Conservation (phyloP, 2,888 invertebrate species). For the Cephus runcator region DNA sequence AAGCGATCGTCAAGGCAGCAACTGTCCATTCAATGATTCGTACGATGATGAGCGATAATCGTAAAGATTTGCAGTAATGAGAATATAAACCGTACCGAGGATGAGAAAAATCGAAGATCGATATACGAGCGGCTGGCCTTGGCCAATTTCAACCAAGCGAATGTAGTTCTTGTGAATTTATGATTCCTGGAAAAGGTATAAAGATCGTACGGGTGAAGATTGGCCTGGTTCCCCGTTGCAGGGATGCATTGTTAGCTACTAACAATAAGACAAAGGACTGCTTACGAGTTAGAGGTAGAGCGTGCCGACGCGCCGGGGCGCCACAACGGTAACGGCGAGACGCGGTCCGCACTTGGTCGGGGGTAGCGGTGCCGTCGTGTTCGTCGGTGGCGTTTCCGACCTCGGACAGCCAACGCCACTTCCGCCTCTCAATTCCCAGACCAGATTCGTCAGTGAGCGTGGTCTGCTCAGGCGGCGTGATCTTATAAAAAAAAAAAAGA, state of each 20-base stretch:
- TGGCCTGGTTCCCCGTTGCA: background rate
- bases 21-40: background rate
- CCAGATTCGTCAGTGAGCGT: constrained; percentile 86
- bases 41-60: background rate
- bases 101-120: background rate
- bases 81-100: background rate
- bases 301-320: constrained; percentile 64
- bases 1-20: background rate
- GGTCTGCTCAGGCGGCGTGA: constrained; percentile 85
- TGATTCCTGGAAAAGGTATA: background rate
- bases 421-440: constrained; percentile 75
- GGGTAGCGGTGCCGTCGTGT: constrained; percentile 61
- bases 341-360: constrained; percentile 67
- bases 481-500: constrained; percentile 35
- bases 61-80: background rate
- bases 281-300: constrained; percentile 67
- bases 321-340: constrained; percentile 66
- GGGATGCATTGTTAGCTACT: background rate
- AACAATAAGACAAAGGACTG: constrained; percentile 20
- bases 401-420: constrained; percentile 55
- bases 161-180: background rate
- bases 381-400: constrained; percentile 60
- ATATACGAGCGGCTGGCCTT: background rate
- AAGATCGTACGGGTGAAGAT: background rate
- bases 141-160: background rate